Base-by-base conservation (phyloP, 2,888 invertebrate species). In the Acheta domesticus region DNA sequence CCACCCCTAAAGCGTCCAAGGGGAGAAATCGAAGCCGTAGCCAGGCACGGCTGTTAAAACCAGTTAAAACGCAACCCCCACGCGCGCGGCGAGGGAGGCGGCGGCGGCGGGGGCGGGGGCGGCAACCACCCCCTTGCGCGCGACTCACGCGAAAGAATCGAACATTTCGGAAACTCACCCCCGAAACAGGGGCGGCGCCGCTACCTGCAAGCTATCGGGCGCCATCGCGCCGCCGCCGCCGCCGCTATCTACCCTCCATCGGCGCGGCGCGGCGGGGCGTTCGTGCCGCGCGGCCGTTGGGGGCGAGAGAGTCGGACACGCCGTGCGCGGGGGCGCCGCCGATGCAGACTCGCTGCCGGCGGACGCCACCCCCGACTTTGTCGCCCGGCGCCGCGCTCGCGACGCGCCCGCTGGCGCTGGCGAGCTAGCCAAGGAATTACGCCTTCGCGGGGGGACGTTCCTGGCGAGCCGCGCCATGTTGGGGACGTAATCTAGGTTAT, bases 41-140 rank as follows among this genome's bases (percentile, higher is more conserved):
- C 62, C 62, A 62, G 62, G 62, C 62, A 62, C 62, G 62, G 62
- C 62, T 62, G 62, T 62, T 62, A 62, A 62, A 62, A 62, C 62
- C 62, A 19, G 62, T 62, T 62, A 62, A 62, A 62, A 62, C 62
- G 62, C 62, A 62, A 14, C 62, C 62, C n/a, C 62, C 14, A 36
- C 36, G 36, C 36, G 36, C 36, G 36, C 8, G 36, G 36, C 5
- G 36, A 8, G 1, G 36, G 36, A 5, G 36, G 36, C 5, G 36
- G 36, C 8, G 36, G 36, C 36, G 36, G 8, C 36, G 23, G 23
- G 23, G 23, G 36, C 36, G 36, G 36, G 36, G 36, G 36, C 36
- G 36, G 8, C 36, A 36, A 8, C 36, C 36, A 36, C 36, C 36
- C 36, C 36, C 36, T 62, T n/a, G 62, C 62, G n/a, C 14, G 62